Percentiles rank a stretch among this genome's conserved stretches.
Conservation (phyloP, 1,140 invertebrate species). For the Lordiphosa clarofinis region DNA sequence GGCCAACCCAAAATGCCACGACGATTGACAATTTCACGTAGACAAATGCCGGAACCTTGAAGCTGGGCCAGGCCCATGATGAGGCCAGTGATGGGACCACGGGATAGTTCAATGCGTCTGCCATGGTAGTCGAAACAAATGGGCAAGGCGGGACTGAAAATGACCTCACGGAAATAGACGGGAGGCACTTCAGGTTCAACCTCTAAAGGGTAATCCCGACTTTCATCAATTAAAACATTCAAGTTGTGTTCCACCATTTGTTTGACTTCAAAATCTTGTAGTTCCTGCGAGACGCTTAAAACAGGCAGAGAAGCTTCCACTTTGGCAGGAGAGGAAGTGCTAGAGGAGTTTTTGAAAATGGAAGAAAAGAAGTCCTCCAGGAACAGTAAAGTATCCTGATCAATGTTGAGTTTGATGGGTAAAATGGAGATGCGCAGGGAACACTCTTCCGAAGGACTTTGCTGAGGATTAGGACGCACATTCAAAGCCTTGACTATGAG, state of each 20-base stretch:
- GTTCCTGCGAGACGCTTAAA: conserved; percentile 80
- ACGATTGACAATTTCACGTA: conserved; percentile 91
- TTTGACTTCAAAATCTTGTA: conserved; percentile 27
- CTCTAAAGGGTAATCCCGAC: too few relatives aligned
- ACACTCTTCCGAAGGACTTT: conserved; percentile 88
- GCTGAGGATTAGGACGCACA: conserved; percentile 86
- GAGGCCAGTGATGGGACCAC: conserved; percentile 91
- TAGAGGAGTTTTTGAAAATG: conserved; percentile 83
- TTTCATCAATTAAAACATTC: conserved; percentile 24
- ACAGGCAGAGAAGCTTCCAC: conserved; percentile 78
- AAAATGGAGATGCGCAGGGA: conserved; percentile 92
- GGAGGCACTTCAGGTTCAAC: conserved; percentile 79
- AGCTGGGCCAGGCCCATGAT: conserved; percentile 94
- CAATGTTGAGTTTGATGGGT: conserved; percentile 94
- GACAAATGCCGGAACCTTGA: conserved; percentile 92
- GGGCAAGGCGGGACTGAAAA: conserved; percentile 93
- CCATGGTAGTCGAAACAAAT: conserved; percentile 96
- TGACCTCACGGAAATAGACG: conserved; percentile 88
- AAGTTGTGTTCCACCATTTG: conserved; percentile 61
- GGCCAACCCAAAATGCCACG: conserved; percentile 92
- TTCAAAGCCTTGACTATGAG: conserved; percentile 90
- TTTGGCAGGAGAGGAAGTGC: conserved; percentile 84
- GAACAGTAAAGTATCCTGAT: conserved; percentile 96
- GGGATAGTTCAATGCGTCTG: conserved; percentile 92
- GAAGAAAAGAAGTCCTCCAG: conserved; percentile 82